phyloP scores from a whole-genome alignment of 1,140 invertebrate species.

The Conus ventricosus region DNA sequence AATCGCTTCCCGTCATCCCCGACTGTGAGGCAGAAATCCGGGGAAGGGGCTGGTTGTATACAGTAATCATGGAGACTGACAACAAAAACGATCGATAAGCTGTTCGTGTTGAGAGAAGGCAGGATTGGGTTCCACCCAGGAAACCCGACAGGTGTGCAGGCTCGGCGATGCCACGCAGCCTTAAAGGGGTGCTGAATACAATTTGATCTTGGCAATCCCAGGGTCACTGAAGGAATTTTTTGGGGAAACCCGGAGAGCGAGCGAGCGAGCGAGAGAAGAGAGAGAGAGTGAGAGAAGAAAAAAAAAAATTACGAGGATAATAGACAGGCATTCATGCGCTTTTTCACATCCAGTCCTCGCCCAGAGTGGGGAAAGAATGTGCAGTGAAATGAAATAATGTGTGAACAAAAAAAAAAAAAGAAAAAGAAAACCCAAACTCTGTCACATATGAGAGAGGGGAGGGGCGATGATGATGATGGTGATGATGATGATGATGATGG shows the following conservation, averaged over 20 bases:
- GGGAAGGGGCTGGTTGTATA: not conserved
- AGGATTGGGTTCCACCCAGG: not conserved
- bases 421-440: no score
- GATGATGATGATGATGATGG: no score
- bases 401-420: no score
- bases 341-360: no score
- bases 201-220: not conserved
- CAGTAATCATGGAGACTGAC: conserved; percentile 34
- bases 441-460: no score
- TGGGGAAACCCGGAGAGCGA: conserved; percentile 20
- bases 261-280: conserved; percentile 34
- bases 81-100: conserved; percentile 20
- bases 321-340: no score
- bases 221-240: not conserved
- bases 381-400: no score
- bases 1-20: not conserved
- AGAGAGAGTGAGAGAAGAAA: not conserved
- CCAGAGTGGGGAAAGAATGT: no score
- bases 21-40: not conserved
- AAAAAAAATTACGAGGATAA: no score
- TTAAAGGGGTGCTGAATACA: not conserved
- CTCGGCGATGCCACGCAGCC: not conserved
- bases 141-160: conserved; percentile 8
- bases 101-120: not conserved
- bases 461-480: no score